Conservation (phyloP, 2,888 invertebrate species). For the Dicyrtoma fusca region DNA sequence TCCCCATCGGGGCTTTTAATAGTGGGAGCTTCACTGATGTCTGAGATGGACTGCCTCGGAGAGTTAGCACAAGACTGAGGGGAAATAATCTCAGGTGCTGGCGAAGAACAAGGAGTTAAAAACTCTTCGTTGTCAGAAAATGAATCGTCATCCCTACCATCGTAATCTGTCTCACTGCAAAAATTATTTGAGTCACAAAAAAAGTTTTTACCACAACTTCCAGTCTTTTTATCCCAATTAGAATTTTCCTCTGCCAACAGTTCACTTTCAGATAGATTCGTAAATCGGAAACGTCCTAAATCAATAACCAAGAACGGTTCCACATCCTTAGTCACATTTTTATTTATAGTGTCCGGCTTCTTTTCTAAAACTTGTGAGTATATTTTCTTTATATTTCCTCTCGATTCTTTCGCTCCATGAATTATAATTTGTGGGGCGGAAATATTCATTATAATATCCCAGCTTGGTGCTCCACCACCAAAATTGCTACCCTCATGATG, state of each 20-base stretch:
- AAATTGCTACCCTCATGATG: conserved; percentile 42
- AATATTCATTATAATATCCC: conserved; percentile 89
- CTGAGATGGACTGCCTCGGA: conserved; percentile 46
- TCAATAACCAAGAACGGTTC: conserved; percentile 76
- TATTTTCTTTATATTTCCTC: conserved; percentile 28
- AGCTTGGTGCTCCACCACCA: conserved; percentile 59
- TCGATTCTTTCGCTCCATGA: conserved; percentile 61
- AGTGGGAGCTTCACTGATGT: conserved; percentile 40
- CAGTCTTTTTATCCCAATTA: not conserved
- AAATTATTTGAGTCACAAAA: conserved; percentile 20
- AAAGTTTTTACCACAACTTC: conserved; percentile 2
- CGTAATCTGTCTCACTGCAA: conserved; percentile 55
- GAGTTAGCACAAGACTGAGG: conserved; percentile 43
- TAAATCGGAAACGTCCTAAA: conserved; percentile 80
- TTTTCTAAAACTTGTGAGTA: conserved; percentile 12
- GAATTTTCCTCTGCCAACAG: not conserved
- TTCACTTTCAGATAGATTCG: conserved; percentile 51
- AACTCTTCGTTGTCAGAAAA: conserved; percentile 67
- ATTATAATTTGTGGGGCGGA: conserved; percentile 91
- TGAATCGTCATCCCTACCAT: conserved; percentile 56
- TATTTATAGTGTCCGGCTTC: not conserved
- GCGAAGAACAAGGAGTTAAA: conserved; percentile 85
- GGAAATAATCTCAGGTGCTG: conserved; percentile 65
- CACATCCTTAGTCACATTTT: conserved; percentile 5
- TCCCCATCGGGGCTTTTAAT: conserved; percentile 60